Evolutionary conservation across 2,113 vertebrate genomes (phyloP).

Genomic region (Lagenorhynchus albirostris): DNA sequence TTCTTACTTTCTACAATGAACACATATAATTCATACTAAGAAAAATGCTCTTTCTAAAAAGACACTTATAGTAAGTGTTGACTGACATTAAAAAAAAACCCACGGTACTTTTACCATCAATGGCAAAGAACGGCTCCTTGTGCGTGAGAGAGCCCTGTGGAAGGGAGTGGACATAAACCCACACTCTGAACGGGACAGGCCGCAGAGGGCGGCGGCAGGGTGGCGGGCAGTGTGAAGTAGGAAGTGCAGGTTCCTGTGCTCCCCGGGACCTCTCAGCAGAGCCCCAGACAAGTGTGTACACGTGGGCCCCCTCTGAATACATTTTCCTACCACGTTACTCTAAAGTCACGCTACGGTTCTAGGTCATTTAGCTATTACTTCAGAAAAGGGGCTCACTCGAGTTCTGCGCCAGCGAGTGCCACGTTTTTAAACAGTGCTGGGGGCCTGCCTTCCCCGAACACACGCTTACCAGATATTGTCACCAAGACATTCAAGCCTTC

Average conservation of each 20-base stretch:
- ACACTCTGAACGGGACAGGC: neutral
- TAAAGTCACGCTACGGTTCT: fast-evolving
- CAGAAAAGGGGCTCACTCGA: neutral
- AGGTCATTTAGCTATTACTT: neutral
- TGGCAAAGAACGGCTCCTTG: neutral
- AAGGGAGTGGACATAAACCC: neutral
- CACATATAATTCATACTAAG: neutral
- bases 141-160: neutral
- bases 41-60: neutral
- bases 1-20: neutral
- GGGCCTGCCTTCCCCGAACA: neutral
- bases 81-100: neutral
- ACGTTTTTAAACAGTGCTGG: too few relatives aligned
- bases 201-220: fast-evolving
- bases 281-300: neutral
- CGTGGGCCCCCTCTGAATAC: neutral
- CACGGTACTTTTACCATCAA: neutral
- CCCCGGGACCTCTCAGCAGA: too few relatives aligned
- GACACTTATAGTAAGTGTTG: neutral
- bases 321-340: neutral
- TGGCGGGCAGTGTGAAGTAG: neutral
- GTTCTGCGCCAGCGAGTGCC: neutral
- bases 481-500: constrained; percentile 98
- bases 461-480: constrained; percentile 94
- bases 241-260: neutral